These are phyloP conservation scores for Crotalus tigris DNA, from an alignment of 2,113 vertebrate species.

Conservation along the genomic window DNA sequence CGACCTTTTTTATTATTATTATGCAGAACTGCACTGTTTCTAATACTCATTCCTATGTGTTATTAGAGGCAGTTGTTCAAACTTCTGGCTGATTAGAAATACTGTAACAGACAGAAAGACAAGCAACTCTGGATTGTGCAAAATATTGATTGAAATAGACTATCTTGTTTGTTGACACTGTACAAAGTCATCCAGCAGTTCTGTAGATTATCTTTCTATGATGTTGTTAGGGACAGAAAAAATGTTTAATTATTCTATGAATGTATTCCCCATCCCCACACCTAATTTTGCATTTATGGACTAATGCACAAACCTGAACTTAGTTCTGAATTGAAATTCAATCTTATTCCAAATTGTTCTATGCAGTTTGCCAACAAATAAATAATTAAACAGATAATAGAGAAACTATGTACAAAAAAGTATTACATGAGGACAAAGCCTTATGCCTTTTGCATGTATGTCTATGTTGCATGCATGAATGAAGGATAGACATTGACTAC, in stretches of 20 bases:
- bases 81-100: background rate
- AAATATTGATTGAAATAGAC: background rate
- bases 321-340: background rate
- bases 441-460: background rate
- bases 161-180: background rate
- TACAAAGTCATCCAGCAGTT: background rate
- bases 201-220: background rate
- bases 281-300: background rate
- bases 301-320: background rate
- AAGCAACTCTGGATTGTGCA: background rate
- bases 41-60: conserved; percentile 28
- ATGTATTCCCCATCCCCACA: background rate
- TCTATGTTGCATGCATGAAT: background rate
- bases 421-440: background rate
- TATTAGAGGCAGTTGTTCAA: background rate
- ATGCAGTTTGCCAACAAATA: background rate
- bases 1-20: background rate
- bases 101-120: background rate
- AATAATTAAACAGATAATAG: background rate
- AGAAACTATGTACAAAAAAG: background rate
- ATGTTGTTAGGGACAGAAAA: background rate
- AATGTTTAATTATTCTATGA: background rate
- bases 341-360: background rate
- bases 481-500: background rate
- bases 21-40: fast-evolving